phyloP scores from a whole-genome alignment of 1,140 invertebrate species.

The Andrena cerasifolii region DNA sequence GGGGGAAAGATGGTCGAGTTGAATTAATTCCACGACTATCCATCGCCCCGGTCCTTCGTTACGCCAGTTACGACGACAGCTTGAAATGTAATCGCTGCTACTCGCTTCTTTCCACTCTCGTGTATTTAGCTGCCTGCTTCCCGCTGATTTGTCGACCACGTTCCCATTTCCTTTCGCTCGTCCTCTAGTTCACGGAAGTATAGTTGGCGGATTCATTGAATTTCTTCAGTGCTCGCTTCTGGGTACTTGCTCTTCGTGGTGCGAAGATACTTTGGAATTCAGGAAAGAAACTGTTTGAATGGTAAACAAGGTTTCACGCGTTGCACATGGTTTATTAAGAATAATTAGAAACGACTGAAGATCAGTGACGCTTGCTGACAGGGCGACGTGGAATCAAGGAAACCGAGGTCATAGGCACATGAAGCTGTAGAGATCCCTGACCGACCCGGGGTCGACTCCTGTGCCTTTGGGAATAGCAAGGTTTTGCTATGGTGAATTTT shows the following conservation, averaged over 20 bases:
- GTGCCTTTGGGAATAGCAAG: constrained; percentile 54
- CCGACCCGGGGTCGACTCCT: constrained; percentile 3
- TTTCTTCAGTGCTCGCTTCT: no score
- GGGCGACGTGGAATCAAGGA: background rate
- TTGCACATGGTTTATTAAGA: no score
- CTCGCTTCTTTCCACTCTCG: background rate
- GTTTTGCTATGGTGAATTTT: constrained; percentile 65
- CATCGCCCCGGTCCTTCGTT: constrained; percentile 48
- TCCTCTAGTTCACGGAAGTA: no score
- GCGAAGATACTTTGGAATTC: no score
- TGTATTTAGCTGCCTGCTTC: background rate
- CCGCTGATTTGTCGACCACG: no score
- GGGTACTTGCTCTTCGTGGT: no score
- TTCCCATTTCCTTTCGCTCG: no score
- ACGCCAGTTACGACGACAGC: constrained; percentile 26
- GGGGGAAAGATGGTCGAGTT: constrained; percentile 46
- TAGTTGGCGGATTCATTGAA: no score
- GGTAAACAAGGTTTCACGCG: no score
- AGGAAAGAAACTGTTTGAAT: no score
- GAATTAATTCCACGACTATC: constrained; percentile 51
- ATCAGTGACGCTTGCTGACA: background rate
- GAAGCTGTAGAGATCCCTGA: background rate
- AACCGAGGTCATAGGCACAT: background rate
- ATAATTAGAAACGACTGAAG: no score
- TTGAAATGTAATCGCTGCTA: constrained; percentile 43